Conservation (phyloP, 2,113 vertebrate species). For the Larimichthys polyactis region DNA sequence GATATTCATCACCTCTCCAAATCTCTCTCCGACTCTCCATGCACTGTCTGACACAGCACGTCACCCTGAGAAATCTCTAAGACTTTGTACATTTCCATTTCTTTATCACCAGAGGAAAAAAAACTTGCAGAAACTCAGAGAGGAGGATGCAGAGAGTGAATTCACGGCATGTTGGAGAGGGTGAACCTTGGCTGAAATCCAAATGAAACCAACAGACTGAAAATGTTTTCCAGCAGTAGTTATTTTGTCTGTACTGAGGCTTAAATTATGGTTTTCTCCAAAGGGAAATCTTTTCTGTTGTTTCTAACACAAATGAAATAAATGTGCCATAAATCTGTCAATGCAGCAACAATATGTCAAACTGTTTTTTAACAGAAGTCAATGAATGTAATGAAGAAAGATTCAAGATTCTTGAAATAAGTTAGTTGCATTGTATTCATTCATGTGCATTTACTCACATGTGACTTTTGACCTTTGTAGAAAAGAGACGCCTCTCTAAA, state of each 20-base stretch:
- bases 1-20: neutral
- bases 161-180: neutral
- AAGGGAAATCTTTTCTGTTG: neutral
- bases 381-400: no score
- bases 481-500: no score
- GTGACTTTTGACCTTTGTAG: no score
- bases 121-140: neutral
- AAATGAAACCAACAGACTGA: slow-evolving; percentile 10
- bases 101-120: neutral
- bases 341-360: neutral
- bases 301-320: neutral
- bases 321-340: neutral
- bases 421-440: no score
- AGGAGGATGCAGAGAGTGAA: slow-evolving; percentile 3
- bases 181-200: neutral
- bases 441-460: no score
- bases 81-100: neutral
- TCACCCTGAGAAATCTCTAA: neutral
- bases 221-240: neutral
- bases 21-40: neutral
- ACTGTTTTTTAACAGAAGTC: no score
- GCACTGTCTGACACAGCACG: neutral
- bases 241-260: neutral
- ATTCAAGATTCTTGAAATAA: no score
- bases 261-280: neutral